Percentiles rank a stretch among this genome's conserved stretches.
Conservation (phyloP, 1,140 invertebrate genomes). For the Heliconius nattereri region DNA sequence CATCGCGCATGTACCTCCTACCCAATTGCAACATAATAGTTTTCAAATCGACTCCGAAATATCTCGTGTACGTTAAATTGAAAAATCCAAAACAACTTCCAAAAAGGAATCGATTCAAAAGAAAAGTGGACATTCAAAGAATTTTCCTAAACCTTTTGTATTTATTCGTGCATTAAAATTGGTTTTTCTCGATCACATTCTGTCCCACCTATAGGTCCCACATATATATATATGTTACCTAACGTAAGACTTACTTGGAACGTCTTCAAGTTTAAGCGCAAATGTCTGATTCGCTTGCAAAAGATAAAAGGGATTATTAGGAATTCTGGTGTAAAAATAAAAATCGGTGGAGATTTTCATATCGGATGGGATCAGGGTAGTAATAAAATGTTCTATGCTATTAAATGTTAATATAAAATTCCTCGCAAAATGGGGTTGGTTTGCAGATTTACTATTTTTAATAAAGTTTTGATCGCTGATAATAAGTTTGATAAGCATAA, state of each 20-base stretch:
- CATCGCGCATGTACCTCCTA: too few species aligned
- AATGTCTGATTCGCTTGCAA: constrained; percentile 40
- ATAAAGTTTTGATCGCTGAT: neutral
- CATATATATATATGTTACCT: constrained; percentile 9
- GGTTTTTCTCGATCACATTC: constrained; percentile 25
- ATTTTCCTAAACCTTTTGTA: constrained; percentile 14
- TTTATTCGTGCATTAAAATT: constrained; percentile 28
- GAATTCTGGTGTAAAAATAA: constrained; percentile 44
- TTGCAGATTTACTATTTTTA: neutral
- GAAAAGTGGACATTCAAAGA: constrained; percentile 3
- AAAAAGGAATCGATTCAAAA: neutral
- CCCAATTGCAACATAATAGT: too few species aligned
- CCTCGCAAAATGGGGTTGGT: neutral
- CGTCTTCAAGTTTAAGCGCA: constrained; percentile 27
- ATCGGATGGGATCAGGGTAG: neutral
- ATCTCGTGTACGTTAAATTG: neutral
- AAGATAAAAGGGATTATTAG: constrained; percentile 41
- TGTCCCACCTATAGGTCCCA: constrained; percentile 1
- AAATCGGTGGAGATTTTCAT: constrained; percentile 23
- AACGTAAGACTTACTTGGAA: neutral
- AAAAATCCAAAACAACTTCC: neutral
- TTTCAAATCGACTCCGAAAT: too few species aligned
- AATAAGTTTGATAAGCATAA: too few species aligned
- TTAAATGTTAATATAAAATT: neutral
- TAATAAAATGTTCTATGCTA: neutral